Conservation (phyloP, 2,888 invertebrate species). For the Machimus rusticus region DNA sequence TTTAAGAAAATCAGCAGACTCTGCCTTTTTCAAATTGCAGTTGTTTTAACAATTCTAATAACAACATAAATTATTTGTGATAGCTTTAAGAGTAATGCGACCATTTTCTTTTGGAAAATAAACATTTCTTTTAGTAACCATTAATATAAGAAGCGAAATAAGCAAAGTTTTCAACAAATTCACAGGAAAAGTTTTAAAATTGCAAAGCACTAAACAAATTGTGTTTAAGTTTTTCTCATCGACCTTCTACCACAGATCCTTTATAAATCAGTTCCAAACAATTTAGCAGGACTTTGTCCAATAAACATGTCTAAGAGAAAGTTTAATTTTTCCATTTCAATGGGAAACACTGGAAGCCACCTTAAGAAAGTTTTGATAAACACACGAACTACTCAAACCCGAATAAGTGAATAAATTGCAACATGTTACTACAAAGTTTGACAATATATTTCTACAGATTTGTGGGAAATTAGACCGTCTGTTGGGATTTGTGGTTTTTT, state of each 20-base stretch:
- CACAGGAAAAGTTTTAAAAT: conserved; percentile 21
- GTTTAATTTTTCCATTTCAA: conserved; percentile 9
- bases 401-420: conserved; percentile 30
- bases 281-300: conserved; percentile 27
- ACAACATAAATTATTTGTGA: background rate
- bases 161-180: conserved; percentile 5
- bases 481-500: background rate
- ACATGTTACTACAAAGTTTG: background rate
- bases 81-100: too few relatives aligned
- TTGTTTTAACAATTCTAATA: too few relatives aligned
- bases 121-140: background rate
- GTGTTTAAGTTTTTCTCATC: conserved; percentile 16
- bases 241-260: conserved; percentile 21
- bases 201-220: conserved; percentile 16
- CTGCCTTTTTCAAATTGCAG: too few relatives aligned
- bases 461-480: background rate
- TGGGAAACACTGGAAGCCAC: background rate
- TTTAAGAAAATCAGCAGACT: too few relatives aligned
- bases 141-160: conserved; percentile 1
- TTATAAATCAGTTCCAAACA: conserved; percentile 39
- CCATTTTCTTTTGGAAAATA: background rate
- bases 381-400: conserved; percentile 5
- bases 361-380: conserved; percentile 28
- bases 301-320: conserved; percentile 37
- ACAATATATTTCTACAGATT: background rate